Evolutionary conservation across 1,140 invertebrate genomes (phyloP).

Genomic region (Aphelinus certus): DNA sequence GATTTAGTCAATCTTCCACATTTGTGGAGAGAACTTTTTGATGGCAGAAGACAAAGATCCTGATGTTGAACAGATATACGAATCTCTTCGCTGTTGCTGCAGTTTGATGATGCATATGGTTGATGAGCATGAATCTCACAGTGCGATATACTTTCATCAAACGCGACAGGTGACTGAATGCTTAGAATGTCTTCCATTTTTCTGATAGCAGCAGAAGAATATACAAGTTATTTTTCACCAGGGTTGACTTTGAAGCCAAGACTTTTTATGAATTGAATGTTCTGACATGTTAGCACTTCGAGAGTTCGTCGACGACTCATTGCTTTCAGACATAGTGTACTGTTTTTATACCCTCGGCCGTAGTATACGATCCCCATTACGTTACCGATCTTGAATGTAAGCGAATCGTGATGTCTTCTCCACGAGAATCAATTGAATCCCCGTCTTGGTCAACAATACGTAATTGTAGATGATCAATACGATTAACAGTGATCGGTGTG

Average conservation of each 20-base stretch:
- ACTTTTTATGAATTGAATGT: neutral
- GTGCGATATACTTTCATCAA: conserved; percentile 51
- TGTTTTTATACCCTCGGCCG: too few relatives aligned
- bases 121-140: conserved; percentile 53
- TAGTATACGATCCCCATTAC: neutral
- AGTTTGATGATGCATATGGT: conserved; percentile 52
- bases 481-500: conserved; percentile 20
- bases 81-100: conserved; percentile 54
- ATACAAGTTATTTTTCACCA: too few relatives aligned
- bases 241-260: neutral
- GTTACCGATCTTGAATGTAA: neutral
- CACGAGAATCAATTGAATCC: conserved; percentile 45
- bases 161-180: conserved; percentile 5
- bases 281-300: neutral
- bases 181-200: neutral
- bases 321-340: neutral
- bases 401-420: neutral
- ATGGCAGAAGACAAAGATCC: conserved; percentile 54
- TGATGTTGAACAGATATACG: conserved; percentile 56
- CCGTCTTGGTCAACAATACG: conserved; percentile 48
- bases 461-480: neutral
- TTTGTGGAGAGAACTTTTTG: conserved; percentile 51
- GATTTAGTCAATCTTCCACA: conserved; percentile 47
- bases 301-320: neutral
- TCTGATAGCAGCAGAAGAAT: too few relatives aligned